Base-by-base conservation (phyloP, 2,888 invertebrate genomes). In the Eilema depressum region DNA sequence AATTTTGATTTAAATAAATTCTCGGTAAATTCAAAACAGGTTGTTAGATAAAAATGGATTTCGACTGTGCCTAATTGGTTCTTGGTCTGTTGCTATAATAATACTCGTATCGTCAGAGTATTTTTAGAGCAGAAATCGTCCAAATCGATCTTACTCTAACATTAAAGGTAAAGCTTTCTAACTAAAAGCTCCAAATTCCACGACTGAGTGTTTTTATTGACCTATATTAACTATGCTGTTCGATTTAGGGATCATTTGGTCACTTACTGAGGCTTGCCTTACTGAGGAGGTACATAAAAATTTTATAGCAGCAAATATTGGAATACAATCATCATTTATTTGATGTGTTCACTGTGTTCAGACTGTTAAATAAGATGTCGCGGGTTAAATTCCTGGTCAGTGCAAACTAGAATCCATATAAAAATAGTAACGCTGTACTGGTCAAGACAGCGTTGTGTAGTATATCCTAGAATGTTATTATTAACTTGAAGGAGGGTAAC, bases 141-240 rank as follows among this genome's bases (percentile, higher is more conserved):
- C 71, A 73, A 86, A 88, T 87, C 86, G 84, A 87, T 88, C 85
- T 86, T 80, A 87, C 85, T 88, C 85, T 77, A 89, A 87, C 85
- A 84, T 87, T 86, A 83, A 83, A 87, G 83, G 83, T 82, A 71
- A 81, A 78, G 76, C 80, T 82, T 84, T 82, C 83, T 78, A 82
- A 78, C 85, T 85, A 83, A 84, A 86, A 87, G 88, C 83, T 81
- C 78, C 85, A 83, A 89, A 88, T 85, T 86, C 78, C 80, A 69
- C 68, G 83, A 88, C 86, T 83, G 84, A 85, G 84, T 83, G 75
- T 86, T 86, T 89, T 89, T 89, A 88, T 85, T 88, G 83, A 85
- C 82, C 83, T 79, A 83, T 83, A 83, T 85, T 84, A 81, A 78
- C 74, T 78, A 70, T 82, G 78, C 75, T 76, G 82, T 73, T 80